phyloP scores from a whole-genome alignment of 2,888 invertebrate species.

The Cinara cedri region DNA sequence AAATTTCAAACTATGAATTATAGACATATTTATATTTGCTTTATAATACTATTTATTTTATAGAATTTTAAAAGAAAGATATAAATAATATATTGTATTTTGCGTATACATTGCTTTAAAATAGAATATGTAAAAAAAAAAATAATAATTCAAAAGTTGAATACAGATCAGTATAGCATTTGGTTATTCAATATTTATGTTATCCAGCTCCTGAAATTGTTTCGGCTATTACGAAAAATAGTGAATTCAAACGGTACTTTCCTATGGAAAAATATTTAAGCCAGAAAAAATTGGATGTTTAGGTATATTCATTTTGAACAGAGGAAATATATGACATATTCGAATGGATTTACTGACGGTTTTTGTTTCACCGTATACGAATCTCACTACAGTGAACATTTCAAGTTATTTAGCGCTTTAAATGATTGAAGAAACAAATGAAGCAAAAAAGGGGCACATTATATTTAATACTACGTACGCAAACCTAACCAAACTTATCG shows the following conservation, averaged over 20 bases:
- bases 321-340: no score
- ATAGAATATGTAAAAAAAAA: conserved; percentile 3
- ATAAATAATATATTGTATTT: not conserved
- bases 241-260: not conserved
- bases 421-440: conserved; percentile 16
- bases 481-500: not conserved
- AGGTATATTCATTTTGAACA: no score
- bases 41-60: not conserved
- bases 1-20: no score
- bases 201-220: not conserved
- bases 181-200: not conserved
- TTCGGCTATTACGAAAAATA: not conserved
- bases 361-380: not conserved
- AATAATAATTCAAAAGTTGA: not conserved
- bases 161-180: conserved; percentile 8
- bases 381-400: not conserved
- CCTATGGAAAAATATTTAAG: no score
- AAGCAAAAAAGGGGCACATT: not conserved
- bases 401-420: conserved; percentile 5
- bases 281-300: no score
- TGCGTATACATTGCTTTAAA: not conserved
- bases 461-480: not conserved
- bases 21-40: not conserved
- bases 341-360: not conserved
- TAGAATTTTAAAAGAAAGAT: conserved; percentile 1